Percentiles rank a stretch among this genome's conserved stretches.
Evolutionary conservation across 2,113 vertebrate species (phyloP).

Genomic region (Antechinus stuartii): DNA sequence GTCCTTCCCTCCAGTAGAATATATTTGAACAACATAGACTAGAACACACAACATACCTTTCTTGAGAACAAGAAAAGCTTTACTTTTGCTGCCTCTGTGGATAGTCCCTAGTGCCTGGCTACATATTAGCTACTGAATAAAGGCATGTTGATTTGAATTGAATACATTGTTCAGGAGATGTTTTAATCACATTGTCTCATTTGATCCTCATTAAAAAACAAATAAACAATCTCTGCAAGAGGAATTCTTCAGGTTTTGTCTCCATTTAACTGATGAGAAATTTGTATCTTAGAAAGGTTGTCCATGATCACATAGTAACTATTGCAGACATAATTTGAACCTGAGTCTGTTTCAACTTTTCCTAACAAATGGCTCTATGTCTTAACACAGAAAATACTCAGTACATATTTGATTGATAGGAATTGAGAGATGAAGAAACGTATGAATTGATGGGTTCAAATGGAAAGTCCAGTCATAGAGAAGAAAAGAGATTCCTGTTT

Average conservation of each 20-base stretch:
- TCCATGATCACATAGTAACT: background rate
- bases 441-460: background rate
- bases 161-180: background rate
- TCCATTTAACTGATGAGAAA: background rate
- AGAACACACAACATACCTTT: background rate
- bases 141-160: background rate
- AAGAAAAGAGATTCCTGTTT: background rate
- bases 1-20: background rate
- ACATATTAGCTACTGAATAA: background rate
- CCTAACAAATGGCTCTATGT: background rate
- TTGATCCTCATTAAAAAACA: background rate
- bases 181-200: background rate
- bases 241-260: background rate
- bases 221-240: background rate
- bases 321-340: background rate
- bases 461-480: background rate
- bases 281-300: background rate
- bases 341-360: background rate
- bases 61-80: background rate
- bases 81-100: background rate
- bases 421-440: background rate
- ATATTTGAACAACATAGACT: background rate
- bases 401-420: background rate
- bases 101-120: background rate
- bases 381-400: background rate